Conservation (phyloP, 1,140 invertebrate species). For the Panagrolaimus sp. region DNA sequence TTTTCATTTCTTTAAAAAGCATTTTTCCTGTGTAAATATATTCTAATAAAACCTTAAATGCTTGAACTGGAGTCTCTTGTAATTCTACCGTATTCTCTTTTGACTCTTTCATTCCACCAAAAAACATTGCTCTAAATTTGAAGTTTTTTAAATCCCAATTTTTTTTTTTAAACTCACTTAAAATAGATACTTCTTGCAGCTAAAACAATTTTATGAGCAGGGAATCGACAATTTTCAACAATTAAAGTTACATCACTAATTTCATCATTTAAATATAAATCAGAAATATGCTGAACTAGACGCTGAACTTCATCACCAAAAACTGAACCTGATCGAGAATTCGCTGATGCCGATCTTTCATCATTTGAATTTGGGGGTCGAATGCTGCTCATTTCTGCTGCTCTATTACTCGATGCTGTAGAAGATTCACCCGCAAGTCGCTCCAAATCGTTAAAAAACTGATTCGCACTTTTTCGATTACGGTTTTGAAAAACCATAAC, state of each 20-base stretch:
- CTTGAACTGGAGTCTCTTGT: neutral
- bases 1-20: neutral
- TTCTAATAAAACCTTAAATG: neutral
- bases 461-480: too few species aligned
- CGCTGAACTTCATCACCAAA: too few species aligned
- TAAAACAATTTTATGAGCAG: slow-evolving; percentile 1
- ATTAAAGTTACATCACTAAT: neutral
- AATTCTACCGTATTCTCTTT: neutral
- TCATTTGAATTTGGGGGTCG: too few species aligned
- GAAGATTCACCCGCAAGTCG: too few species aligned
- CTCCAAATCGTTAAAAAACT: too few species aligned
- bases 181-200: neutral
- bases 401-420: too few species aligned
- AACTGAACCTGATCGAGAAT: too few species aligned
- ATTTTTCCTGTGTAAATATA: neutral
- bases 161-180: neutral
- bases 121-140: neutral
- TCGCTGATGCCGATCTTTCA: too few species aligned
- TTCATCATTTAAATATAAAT: neutral
- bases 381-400: too few species aligned
- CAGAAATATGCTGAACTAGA: neutral
- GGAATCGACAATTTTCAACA: neutral
- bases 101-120: neutral
- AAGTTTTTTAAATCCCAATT: neutral
- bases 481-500: too few species aligned